Conservation (phyloP, 2,113 vertebrate genomes). For the Sprattus sprattus region DNA sequence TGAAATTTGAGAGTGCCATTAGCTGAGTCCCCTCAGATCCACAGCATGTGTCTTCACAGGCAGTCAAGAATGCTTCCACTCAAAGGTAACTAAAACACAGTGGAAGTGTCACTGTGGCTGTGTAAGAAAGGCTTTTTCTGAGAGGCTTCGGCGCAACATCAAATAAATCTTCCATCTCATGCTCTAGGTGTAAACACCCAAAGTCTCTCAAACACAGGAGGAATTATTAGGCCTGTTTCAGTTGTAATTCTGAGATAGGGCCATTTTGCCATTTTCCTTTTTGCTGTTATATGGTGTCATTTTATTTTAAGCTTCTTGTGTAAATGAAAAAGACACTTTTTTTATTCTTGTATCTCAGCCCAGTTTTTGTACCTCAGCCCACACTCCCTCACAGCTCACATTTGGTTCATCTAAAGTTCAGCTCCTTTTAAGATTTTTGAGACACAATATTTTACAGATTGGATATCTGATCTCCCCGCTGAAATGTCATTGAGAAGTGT, state of each 20-base stretch:
- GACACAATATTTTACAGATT: not conserved
- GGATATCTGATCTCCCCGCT: not conserved
- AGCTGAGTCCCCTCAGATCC: not conserved
- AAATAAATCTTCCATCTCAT: not conserved
- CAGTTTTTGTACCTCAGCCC: not conserved
- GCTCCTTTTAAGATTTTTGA: not conserved
- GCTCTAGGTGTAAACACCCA: not conserved
- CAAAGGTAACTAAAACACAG: not conserved
- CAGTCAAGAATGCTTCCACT: not conserved
- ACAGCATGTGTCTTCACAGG: not conserved
- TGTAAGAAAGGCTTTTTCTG: not conserved
- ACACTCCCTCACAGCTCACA: not conserved
- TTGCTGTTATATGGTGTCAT: not conserved
- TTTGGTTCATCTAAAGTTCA: conserved; percentile 1
- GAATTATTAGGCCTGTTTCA: not conserved
- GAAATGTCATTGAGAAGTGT: not conserved
- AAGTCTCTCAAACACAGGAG: not conserved
- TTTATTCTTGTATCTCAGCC: not conserved
- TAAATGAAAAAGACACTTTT: not conserved
- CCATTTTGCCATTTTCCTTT: not conserved
- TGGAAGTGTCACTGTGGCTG: not conserved
- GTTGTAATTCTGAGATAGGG: not conserved
- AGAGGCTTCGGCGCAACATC: not conserved
- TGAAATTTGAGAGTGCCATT: not conserved
- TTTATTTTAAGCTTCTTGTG: not conserved